These are phyloP conservation scores for Argentina silus DNA, from an alignment of 2,797 vertebrate genomes.

Conservation along the genomic window DNA sequence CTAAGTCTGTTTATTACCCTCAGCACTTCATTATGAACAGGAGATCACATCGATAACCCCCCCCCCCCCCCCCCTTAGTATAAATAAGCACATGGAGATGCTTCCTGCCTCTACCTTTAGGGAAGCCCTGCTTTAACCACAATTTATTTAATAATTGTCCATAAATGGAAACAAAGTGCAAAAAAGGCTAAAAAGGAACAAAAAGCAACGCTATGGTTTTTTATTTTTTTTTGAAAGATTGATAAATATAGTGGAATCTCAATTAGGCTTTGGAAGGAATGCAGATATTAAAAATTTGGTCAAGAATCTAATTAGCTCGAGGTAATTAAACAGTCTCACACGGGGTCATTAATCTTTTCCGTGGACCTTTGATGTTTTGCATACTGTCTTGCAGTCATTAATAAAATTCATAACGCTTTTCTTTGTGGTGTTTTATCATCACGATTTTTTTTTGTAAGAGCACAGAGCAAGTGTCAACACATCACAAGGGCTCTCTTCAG, in stretches of 20 bases:
- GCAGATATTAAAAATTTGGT: conserved; percentile 99
- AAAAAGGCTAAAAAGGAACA: conserved; percentile 66
- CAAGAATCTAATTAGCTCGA: conserved; percentile 99
- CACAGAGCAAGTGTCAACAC: conserved; percentile 84
- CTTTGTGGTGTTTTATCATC: conserved; percentile 97
- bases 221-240: conserved; percentile 85
- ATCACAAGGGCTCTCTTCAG: conserved; percentile 84
- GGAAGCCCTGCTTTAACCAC: conserved; percentile 32
- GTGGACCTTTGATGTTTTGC: conserved; percentile 99
- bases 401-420: conserved; percentile 99
- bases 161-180: conserved; percentile 85
- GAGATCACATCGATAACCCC: conserved; percentile 82
- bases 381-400: conserved; percentile 99
- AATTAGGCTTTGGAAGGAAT: conserved; percentile 93
- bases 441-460: conserved; percentile 73
- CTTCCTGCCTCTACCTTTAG: conserved; percentile 74
- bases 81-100: conserved; percentile 85
- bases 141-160: conserved; percentile 87
- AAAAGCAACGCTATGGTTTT: conserved; percentile 81
- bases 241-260: conserved; percentile 99
- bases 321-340: conserved; percentile 99
- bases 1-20: conserved; percentile 86
- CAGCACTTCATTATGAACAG: conserved; percentile 84
- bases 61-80: conserved; percentile 51
- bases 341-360: conserved; percentile 99